Conservation (phyloP, 1,140 invertebrate genomes). For the Agraylea sexmaculata region DNA sequence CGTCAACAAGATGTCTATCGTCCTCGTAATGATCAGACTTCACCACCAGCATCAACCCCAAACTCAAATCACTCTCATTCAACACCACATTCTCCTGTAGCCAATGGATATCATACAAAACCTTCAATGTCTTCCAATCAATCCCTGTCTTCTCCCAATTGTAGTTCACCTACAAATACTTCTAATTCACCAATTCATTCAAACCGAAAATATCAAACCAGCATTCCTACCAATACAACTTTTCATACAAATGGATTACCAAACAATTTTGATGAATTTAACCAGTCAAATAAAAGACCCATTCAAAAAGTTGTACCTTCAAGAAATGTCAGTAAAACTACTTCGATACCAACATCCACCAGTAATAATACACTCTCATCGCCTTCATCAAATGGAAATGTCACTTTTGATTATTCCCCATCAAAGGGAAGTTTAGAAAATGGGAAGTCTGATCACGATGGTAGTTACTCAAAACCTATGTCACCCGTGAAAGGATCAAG, state of each 20-base stretch:
- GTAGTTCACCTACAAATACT: constrained; percentile 8
- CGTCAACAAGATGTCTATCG: constrained; percentile 68
- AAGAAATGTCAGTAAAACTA: constrained; percentile 37
- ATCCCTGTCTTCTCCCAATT: constrained; percentile 21
- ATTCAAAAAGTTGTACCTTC: constrained; percentile 50
- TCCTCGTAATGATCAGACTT: constrained; percentile 41
- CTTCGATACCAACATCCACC: constrained; percentile 25
- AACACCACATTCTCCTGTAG: constrained; percentile 32
- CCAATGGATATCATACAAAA: constrained; percentile 26
- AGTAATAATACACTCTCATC: constrained; percentile 15
- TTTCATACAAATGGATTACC: constrained; percentile 15
- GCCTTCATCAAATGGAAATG: constrained; percentile 13
- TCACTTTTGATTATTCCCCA: constrained; percentile 8
- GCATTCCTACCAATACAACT: background rate
- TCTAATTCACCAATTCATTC: constrained; percentile 24
- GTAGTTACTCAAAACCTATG: constrained; percentile 58
- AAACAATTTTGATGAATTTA: constrained; percentile 18
- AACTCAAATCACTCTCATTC: constrained; percentile 28
- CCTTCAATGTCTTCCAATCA: constrained; percentile 31
- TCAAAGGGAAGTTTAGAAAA: constrained; percentile 4
- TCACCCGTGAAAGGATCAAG: constrained; percentile 53
- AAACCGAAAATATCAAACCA: constrained; percentile 32
- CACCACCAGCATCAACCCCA: constrained; percentile 33
- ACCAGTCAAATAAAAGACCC: constrained; percentile 30
- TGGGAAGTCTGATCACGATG: constrained; percentile 27